phyloP scores from a whole-genome alignment of 1,140 invertebrate genomes.

The Trichoplusia ni region DNA sequence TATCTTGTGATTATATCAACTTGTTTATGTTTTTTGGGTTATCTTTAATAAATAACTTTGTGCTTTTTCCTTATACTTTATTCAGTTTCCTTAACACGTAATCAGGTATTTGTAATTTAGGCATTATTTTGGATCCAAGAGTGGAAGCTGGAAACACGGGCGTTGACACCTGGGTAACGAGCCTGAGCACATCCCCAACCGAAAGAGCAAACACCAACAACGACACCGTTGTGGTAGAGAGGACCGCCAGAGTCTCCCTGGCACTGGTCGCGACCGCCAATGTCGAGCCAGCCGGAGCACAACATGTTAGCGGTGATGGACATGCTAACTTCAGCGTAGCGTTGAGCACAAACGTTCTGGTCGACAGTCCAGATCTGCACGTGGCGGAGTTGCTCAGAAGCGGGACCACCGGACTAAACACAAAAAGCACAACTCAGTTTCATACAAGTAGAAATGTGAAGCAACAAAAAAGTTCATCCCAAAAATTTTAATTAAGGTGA shows the following conservation, averaged over 20 bases:
- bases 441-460: not conserved
- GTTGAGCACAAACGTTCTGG: constrained; percentile 35
- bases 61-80: too few relatives aligned
- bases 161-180: constrained; percentile 80
- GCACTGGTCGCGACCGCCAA: constrained; percentile 60
- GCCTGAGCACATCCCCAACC: constrained; percentile 77
- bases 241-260: constrained; percentile 84
- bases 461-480: not conserved
- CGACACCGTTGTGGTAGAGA: constrained; percentile 76
- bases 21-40: too few relatives aligned
- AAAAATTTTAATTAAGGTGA: too few relatives aligned
- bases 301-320: constrained; percentile 40
- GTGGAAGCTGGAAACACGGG: constrained; percentile 62
- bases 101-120: constrained; percentile 25
- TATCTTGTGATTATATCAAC: too few relatives aligned
- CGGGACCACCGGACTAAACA: constrained; percentile 37
- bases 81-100: too few relatives aligned
- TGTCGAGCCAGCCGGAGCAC: constrained; percentile 43
- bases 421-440: not conserved
- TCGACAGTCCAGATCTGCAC: constrained; percentile 47
- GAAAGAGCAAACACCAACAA: constrained; percentile 82
- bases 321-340: constrained; percentile 16
- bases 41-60: too few relatives aligned
- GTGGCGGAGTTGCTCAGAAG: constrained; percentile 41
- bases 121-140: constrained; percentile 51